Evolutionary conservation across 2,888 invertebrate genomes (phyloP).

Genomic region (Caenorhabditis parvicauda): DNA sequence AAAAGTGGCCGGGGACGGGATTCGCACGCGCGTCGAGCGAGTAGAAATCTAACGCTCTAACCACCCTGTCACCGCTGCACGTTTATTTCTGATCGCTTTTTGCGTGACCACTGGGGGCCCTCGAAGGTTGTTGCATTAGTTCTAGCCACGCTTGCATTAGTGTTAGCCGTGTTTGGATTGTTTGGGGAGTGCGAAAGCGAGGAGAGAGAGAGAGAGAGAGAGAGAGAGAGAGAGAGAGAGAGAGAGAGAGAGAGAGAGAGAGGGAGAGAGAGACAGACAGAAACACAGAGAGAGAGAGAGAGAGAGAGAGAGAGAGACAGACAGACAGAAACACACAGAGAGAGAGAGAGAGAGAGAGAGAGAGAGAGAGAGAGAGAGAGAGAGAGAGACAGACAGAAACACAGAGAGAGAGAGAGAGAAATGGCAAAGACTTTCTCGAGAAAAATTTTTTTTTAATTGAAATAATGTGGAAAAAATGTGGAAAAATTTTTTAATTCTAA

Average conservation of each 20-base stretch:
- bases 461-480: no score
- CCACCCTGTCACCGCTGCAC: no score
- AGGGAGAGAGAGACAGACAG: not conserved
- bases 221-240: not conserved
- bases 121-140: no score
- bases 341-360: slow-evolving; percentile 3
- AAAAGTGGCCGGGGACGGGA: no score
- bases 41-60: no score
- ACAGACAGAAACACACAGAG: not conserved
- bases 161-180: not conserved
- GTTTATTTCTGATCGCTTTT: no score
- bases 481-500: no score
- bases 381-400: not conserved
- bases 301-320: not conserved
- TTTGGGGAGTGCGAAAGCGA: not conserved
- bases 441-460: no score
- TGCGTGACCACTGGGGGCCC: no score
- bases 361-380: not conserved
- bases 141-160: no score
- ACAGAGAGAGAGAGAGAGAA: not conserved
- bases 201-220: not conserved
- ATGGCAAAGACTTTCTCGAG: not conserved
- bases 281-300: not conserved
- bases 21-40: no score
- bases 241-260: not conserved